Conservation (phyloP, 2,113 vertebrate species). For the Phyllostomus discolor region DNA sequence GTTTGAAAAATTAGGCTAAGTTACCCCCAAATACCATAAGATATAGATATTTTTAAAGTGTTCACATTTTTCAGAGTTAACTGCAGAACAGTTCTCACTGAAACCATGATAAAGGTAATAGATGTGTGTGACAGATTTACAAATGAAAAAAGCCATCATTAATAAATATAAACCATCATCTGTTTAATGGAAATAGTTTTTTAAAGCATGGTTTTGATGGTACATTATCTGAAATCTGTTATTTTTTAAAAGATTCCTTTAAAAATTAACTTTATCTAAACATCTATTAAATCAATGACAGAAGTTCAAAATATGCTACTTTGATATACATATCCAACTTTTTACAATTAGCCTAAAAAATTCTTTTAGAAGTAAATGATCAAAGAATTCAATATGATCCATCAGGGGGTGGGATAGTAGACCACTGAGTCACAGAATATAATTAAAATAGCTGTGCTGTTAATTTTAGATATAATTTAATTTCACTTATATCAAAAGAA, state of each 20-base stretch:
- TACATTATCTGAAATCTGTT: background rate
- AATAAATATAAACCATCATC: background rate
- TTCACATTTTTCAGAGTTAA: conserved; percentile 4
- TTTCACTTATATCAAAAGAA: conserved; percentile 57
- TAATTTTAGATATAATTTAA: conserved; percentile 68
- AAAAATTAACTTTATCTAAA: conserved; percentile 19
- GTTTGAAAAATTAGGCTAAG: background rate
- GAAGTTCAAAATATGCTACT: background rate
- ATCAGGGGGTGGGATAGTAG: background rate
- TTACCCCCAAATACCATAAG: background rate
- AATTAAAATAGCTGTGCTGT: conserved; percentile 58
- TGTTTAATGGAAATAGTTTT: background rate
- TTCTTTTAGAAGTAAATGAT: conserved; percentile 47
- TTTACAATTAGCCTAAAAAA: conserved; percentile 36
- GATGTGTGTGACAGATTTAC: background rate
- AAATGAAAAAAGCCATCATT: background rate
- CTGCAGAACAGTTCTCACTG: background rate
- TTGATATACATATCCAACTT: conserved; percentile 41
- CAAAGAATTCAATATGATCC: conserved; percentile 31
- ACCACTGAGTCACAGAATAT: conserved; percentile 26
- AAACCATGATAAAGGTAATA: background rate
- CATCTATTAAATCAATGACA: background rate
- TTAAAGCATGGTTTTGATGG: background rate
- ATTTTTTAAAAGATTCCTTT: background rate
- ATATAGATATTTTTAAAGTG: background rate